Evolutionary conservation across 2,888 invertebrate species (phyloP), one percentile per base, ranked within the genome.

Genomic region (Cephus pygmeus): DNA sequence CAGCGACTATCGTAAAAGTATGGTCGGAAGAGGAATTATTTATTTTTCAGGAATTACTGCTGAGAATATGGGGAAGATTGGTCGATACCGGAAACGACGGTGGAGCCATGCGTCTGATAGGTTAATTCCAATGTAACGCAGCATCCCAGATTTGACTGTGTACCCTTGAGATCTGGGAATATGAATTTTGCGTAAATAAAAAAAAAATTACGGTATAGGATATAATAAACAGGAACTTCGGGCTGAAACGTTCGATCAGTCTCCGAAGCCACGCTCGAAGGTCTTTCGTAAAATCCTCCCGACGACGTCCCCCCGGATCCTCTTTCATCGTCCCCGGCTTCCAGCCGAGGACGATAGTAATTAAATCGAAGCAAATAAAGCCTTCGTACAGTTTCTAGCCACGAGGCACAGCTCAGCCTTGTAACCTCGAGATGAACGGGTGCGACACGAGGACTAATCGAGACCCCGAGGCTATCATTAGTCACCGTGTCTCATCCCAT

Each of bases 281-380:
- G 23, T 23, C 23, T 56, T 56, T 56, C 56, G 56, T 23, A 9
- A 23, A 9, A 23, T 56, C 56, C 23, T 23, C 23, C 56, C 23
- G 56, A 56, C 56, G 56, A 56, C 56, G 2, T 56, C 23, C 56
- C 3, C 35, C 12, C 12, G 35, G 35, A 2, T 56, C 23, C 23
- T 56, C 23, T 56, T 2, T 15, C 23, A 23, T 9, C 15, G 23
- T 23, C 2, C 9, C 56, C 23, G 9, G 56, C 23, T 56, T 1
- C 0, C 2, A 23, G 56, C 56, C 56, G 23, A 34, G 23, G 30
- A 36, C 36, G 35, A 3, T 83, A 88, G 88, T 90, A 90, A 91
- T 91, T 91, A 91, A 90, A 88, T 87, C 85, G 86, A 79, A 82
- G 89, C 87, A 90, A 91, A 91, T 87, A 91, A 83, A 88, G 87